phyloP scores from a whole-genome alignment of 1,140 invertebrate genomes.

The Centruroides sculpturatus region DNA sequence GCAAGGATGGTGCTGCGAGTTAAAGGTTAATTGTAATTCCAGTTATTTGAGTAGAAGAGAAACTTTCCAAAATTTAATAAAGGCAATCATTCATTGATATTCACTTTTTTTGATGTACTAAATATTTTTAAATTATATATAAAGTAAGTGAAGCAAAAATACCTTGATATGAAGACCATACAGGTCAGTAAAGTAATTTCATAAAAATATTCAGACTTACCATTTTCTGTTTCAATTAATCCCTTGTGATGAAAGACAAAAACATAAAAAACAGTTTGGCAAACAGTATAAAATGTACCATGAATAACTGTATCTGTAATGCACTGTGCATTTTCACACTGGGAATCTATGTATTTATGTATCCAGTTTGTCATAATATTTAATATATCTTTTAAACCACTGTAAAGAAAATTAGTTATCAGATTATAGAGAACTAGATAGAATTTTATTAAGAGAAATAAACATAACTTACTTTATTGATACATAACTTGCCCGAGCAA shows the following conservation, averaged over 20 bases:
- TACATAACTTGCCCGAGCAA: conserved; percentile 51
- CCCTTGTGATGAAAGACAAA: conserved; percentile 75
- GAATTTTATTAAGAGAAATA: neutral
- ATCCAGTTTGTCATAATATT: conserved; percentile 52
- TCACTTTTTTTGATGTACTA: too few relatives aligned
- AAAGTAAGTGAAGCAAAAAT: too few relatives aligned
- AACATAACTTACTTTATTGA: conserved; percentile 41
- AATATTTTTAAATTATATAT: too few relatives aligned
- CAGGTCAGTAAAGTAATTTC: too few relatives aligned
- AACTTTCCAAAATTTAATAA: too few relatives aligned
- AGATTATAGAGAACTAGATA: neutral
- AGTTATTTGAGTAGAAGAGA: too few relatives aligned
- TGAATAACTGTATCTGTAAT: conserved; percentile 47
- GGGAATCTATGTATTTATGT: conserved; percentile 48
- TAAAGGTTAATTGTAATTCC: too few relatives aligned
- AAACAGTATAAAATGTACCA: conserved; percentile 72
- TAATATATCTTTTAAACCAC: conserved; percentile 44
- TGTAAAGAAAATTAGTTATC: conserved; percentile 28
- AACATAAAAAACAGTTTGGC: conserved; percentile 79
- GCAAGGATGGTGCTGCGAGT: too few relatives aligned
- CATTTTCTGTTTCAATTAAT: conserved; percentile 43
- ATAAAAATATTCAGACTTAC: conserved; percentile 18
- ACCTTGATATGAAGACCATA: neutral
- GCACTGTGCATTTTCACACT: conserved; percentile 32
- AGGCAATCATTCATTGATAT: too few relatives aligned